phyloP scores from a whole-genome alignment of 2,888 invertebrate genomes.

The Autographa pulchrina region DNA sequence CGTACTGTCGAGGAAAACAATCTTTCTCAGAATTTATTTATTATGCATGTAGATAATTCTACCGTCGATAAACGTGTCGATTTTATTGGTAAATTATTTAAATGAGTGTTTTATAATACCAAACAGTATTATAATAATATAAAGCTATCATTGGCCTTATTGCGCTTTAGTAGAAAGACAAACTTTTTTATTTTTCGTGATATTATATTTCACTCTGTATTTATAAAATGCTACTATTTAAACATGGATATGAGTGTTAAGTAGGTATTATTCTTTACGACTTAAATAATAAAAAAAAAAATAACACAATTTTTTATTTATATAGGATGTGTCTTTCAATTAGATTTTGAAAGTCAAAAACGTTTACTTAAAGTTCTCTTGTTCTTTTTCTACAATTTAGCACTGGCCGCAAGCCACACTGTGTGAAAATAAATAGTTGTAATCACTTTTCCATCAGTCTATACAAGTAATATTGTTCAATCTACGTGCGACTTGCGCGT shows the following conservation, averaged over 20 bases:
- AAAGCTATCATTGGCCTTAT: background rate
- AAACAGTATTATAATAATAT: background rate
- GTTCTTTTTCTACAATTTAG: too few species aligned
- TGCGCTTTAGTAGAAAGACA: background rate
- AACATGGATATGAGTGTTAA: too few species aligned
- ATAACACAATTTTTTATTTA: too few species aligned
- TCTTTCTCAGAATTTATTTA: constrained; percentile 32
- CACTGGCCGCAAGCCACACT: background rate
- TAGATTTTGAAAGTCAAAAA: too few species aligned
- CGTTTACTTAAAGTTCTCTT: too few species aligned
- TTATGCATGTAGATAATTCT: constrained; percentile 30
- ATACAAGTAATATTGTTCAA: constrained; percentile 52
- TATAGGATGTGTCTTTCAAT: too few species aligned
- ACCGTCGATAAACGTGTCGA: constrained; percentile 33
- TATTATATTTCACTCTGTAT: too few species aligned
- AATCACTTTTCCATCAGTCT: constrained; percentile 32
- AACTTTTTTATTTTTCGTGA: background rate
- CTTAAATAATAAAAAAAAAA: too few species aligned
- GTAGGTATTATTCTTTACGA: too few species aligned
- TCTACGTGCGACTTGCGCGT: constrained; percentile 42
- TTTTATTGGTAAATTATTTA: constrained; percentile 9
- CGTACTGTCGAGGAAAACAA: constrained; percentile 52
- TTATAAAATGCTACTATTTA: too few species aligned
- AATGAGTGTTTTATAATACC: background rate
- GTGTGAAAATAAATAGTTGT: background rate